phyloP scores from a whole-genome alignment of 2,797 vertebrate genomes.

The Anguilla anguilla region DNA sequence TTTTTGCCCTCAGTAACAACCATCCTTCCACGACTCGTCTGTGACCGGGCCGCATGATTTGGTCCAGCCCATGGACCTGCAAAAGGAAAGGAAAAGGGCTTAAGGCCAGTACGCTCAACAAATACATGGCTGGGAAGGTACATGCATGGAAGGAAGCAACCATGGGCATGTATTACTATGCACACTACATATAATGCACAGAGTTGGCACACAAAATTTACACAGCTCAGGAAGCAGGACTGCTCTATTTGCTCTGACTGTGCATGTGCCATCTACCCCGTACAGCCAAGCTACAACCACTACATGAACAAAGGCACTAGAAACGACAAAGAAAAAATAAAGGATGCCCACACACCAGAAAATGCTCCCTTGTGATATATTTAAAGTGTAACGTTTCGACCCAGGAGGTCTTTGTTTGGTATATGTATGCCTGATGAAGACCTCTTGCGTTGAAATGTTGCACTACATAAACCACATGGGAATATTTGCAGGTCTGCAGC shows the following conservation, averaged over 20 bases:
- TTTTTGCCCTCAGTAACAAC: constrained; percentile 80
- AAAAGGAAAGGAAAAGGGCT: constrained; percentile 30
- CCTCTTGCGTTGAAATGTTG: too few species aligned
- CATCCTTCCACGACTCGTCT: constrained; percentile 90
- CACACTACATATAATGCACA: not conserved
- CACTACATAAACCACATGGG: too few species aligned
- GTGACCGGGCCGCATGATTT: constrained; percentile 63
- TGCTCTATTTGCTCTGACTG: not conserved
- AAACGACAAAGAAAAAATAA: too few species aligned
- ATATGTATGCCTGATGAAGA: too few species aligned
- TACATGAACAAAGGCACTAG: too few species aligned
- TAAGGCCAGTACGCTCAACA: not conserved
- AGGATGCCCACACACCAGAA: too few species aligned
- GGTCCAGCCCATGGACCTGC: constrained; percentile 78
- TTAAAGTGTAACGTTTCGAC: too few species aligned
- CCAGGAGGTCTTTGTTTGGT: too few species aligned
- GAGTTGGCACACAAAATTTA: not conserved
- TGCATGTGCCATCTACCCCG: not conserved
- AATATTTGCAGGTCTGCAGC: too few species aligned
- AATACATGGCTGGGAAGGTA: not conserved
- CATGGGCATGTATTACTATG: not conserved
- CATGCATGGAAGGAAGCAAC: not conserved
- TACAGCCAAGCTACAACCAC: too few species aligned
- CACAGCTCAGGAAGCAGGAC: not conserved
- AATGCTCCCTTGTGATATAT: too few species aligned